Evolutionary conservation across 2,888 invertebrate species (phyloP).

Genomic region (Xanthorhoe spadicearia): DNA sequence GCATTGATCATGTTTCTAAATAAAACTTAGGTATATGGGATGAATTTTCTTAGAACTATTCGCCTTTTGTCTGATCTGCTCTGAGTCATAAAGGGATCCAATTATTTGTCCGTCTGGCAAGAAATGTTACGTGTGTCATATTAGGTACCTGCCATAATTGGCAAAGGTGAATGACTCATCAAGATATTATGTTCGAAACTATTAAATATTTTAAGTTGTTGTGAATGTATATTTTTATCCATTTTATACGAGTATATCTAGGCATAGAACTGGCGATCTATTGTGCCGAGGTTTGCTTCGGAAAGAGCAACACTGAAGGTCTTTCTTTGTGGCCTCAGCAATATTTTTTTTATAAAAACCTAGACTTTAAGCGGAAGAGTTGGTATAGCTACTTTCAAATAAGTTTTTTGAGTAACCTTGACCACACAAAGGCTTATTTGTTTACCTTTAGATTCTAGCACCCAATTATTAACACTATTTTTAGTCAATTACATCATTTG

Average conservation of each 20-base stretch:
- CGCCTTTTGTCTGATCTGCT: not conserved
- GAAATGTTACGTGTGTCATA: not conserved
- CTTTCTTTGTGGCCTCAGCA: too few relatives aligned
- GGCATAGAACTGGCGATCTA: too few relatives aligned
- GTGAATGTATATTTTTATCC: not conserved
- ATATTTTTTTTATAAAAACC: too few relatives aligned
- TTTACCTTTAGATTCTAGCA: not conserved
- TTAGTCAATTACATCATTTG: constrained; percentile 6
- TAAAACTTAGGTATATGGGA: not conserved
- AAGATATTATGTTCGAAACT: not conserved
- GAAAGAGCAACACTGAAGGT: too few relatives aligned
- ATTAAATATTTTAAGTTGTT: not conserved
- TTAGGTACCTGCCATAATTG: not conserved
- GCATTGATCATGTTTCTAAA: not conserved
- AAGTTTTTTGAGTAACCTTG: too few relatives aligned
- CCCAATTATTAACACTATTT: not conserved
- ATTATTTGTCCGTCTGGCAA: constrained; percentile 5
- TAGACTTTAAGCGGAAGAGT: too few relatives aligned
- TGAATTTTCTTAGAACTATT: not conserved
- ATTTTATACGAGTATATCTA: too few relatives aligned
- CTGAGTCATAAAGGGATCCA: constrained; percentile 4
- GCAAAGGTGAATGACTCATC: constrained; percentile 1
- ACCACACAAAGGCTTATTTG: too few relatives aligned
- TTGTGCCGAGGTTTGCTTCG: too few relatives aligned
- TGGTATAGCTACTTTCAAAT: too few relatives aligned